Base-by-base conservation (phyloP, 2,113 vertebrate species). In the Himantopus leucocephalus region DNA sequence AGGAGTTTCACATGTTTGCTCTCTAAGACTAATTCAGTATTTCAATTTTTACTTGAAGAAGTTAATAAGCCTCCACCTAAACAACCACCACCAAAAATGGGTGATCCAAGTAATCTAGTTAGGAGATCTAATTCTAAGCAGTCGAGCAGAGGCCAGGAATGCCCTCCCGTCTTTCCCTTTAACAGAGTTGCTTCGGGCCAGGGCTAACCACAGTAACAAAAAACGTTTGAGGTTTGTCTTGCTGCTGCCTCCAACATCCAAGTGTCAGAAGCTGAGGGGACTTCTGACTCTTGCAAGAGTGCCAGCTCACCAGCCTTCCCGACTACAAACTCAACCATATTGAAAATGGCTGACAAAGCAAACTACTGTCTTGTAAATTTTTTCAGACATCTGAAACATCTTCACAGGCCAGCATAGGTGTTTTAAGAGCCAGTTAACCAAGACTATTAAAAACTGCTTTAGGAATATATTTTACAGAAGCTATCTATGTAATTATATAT, bases 221-320 rank as follows among this genome's bases (percentile, higher is more conserved):
- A 64, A 14, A 2, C 0, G 0, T 4, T 5, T 8, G 15, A 75
- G 11, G 5, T 66, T 80, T 82, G 4, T 12, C 53, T 17, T 37
- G 53, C 62, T 80, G 39, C 53, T 39, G 21, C 37, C 56, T 18
- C 11, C 56, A 35, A 35, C 1, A 0, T 12, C n/a, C 60, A 37
- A 37, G 17, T 0, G 13, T 50, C 66, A 64, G 27, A 60, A 47
- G 32, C 47, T 21, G 2, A n/a, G 45, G 18, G 12, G 30, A 24
- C 41, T 24, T n/a, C 1, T 0, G 13, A 12, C 14, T 75, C 27
- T 47, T 13, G 12, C 55, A 29, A 23, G 18, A 66, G 26, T 16
- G 27, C 15, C 83, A 53, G 29, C 34, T 68, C 55, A 52, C 19
- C 39, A 22, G 37, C 39, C 43, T 39, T 32, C 39, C 41, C 1